A percentile compares a stretch with the other conserved stretches of the same genome.
These are phyloP conservation scores for Phoenoteleia sp. DNA, from an alignment of 2,888 invertebrate genomes.

Conservation along the genomic window DNA sequence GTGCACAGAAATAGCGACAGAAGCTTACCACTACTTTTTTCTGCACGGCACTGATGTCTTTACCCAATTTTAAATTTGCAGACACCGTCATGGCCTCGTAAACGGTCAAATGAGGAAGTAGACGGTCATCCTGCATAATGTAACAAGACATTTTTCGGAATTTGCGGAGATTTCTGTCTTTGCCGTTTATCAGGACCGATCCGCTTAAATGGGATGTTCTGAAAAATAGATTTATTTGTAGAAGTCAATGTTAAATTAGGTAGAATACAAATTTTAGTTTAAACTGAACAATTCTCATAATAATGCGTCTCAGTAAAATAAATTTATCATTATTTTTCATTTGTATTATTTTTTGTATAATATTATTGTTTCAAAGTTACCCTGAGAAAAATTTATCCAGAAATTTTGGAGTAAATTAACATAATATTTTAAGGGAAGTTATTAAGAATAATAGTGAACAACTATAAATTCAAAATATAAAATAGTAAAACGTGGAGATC, in stretches of 20 bases:
- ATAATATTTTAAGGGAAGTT: no score
- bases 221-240: not conserved
- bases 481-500: no score
- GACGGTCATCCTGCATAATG: constrained; percentile 98
- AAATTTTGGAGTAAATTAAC: no score
- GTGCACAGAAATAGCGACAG: constrained; percentile 82
- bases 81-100: constrained; percentile 97
- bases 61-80: constrained; percentile 96
- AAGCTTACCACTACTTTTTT: constrained; percentile 92
- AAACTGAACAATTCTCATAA: no score
- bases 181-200: constrained; percentile 95
- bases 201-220: constrained; percentile 96
- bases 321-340: no score
- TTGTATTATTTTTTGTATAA: no score
- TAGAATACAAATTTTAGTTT: no score
- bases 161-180: constrained; percentile 93
- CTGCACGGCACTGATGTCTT: constrained; percentile 91
- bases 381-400: no score
- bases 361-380: no score
- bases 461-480: no score
- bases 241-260: not conserved
- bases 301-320: no score
- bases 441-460: no score
- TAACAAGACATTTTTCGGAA: constrained; percentile 98
- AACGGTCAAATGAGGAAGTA: constrained; percentile 96